Conservation (phyloP, 1,140 invertebrate species). For the Leptinotarsa lineolata region DNA sequence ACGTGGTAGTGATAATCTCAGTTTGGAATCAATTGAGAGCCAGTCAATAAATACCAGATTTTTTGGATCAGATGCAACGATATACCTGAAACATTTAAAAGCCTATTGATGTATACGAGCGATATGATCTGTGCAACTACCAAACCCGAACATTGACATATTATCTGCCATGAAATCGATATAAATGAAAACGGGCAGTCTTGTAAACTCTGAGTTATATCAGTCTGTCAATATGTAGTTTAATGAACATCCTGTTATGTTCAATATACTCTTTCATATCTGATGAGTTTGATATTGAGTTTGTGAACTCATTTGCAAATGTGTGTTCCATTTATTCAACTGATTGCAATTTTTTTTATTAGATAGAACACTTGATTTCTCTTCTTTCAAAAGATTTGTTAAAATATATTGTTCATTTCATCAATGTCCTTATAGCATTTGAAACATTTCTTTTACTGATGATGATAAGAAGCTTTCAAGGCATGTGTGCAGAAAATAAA, state of each 20-base stretch:
- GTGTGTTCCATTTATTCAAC: too few species aligned
- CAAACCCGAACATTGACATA: slow-evolving; percentile 2
- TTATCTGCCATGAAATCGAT: not conserved
- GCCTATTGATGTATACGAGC: not conserved
- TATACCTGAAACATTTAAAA: not conserved
- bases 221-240: not conserved
- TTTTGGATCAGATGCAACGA: not conserved
- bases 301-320: too few species aligned
- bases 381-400: not conserved
- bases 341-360: too few species aligned
- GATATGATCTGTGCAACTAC: not conserved
- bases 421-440: too few species aligned
- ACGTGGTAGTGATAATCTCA: not conserved
- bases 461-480: too few species aligned
- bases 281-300: not conserved
- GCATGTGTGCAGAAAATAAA: too few species aligned
- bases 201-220: not conserved
- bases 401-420: too few species aligned
- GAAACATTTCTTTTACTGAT: too few species aligned
- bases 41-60: not conserved
- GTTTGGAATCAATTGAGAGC: not conserved
- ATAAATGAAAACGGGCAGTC: not conserved
- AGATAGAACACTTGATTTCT: too few species aligned
- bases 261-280: not conserved
- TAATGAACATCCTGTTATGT: not conserved